Evolutionary conservation across 2,888 invertebrate species (phyloP), one percentile per base, ranked within the genome.

Genomic region (Trichacis sp.): DNA sequence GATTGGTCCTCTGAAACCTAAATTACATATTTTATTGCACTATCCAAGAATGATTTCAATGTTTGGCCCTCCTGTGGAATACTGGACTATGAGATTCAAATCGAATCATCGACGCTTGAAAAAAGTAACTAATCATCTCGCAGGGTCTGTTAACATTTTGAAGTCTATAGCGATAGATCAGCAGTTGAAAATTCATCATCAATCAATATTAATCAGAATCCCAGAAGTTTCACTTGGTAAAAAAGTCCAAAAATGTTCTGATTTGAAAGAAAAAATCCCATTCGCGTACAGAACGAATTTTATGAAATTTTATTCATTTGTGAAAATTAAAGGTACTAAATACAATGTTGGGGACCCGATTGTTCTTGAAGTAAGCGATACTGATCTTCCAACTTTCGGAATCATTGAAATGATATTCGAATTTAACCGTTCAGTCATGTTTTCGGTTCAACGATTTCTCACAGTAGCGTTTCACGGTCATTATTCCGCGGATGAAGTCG

Each of bases 71-170:
- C 29, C 59, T 18, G 24, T 40, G 24, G 42, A 55, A 20, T 17
- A 30, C 9, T 61, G 51, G 24, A 15, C 48, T 1, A 55, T 62
- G 48, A n/a, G 55, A 24, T 66, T 48, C 15, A 54, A 66, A 55
- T 62, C 55, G 1, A 66, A 58, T 19, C 66, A 66, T 20, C 19
- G 45, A 36, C 45, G 53, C 12, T 56, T 54, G n/a, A 65, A 42
- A n/a, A n/a, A 12, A 11, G 45, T 51, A 30, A 1, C 38, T 1
- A 6, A 36, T 33, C 20, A 29, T 36, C 38, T 46, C 17, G 24
- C 57, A 8, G 56, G 60, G 9, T 49, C 18, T 38, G 33, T 24
- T 36, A 61, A 65, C 40, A 53, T 57, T 6, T 36, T 65, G 2
- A 57, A 53, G 46, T 53, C 57, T 40, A 2, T 61, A 9, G 58